Evolutionary conservation across 2,113 vertebrate genomes (phyloP), one percentile per base, ranked within the genome.

Genomic region (Gymnocephalus cernua): DNA sequence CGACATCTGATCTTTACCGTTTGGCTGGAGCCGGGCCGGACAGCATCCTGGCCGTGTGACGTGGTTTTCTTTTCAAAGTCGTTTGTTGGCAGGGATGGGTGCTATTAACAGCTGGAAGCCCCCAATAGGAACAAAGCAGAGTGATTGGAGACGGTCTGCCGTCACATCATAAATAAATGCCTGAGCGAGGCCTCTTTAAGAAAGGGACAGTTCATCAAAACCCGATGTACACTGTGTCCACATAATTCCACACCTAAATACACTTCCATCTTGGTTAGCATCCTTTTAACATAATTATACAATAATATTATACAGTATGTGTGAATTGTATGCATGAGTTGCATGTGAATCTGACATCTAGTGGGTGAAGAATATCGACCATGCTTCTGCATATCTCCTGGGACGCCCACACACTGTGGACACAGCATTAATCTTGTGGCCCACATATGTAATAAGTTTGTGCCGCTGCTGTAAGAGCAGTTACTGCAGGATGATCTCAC

Each of bases 321-420:
- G 63, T 77, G 15, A 79, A 18, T 51, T 14, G 41, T 68, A 69
- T 88, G 70, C 71, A 85, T 65, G 21, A 59, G 23, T 70, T 66
- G 62, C 23, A 69, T 77, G 82, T 85, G 47, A 71, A 51, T 84
- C 35, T 67, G 85, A 80, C 84, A 76, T 51, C 63, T 48, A 44
- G 84, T 88, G 88, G 90, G 85, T 82, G 87, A 78, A 74, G 48
- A 86, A 66, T 89, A 92, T 90, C 50, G 79, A 90, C 51, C n/a
- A 29, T 70, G 29, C 41, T 44, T 74, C 62, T 79, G 73, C 83
- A 61, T 61, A 35, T 84, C 86, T 80, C 82, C 19, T 7, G 78
- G 82, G 85, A 82, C 88, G 19, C 87, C 84, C 86, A 84, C 90
- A 80, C 86, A 47, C 32, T 48, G 51, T 32, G 57, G 71, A 87